phyloP scores from a whole-genome alignment of 2,113 vertebrate genomes.

The Uropsilus gracilis region DNA sequence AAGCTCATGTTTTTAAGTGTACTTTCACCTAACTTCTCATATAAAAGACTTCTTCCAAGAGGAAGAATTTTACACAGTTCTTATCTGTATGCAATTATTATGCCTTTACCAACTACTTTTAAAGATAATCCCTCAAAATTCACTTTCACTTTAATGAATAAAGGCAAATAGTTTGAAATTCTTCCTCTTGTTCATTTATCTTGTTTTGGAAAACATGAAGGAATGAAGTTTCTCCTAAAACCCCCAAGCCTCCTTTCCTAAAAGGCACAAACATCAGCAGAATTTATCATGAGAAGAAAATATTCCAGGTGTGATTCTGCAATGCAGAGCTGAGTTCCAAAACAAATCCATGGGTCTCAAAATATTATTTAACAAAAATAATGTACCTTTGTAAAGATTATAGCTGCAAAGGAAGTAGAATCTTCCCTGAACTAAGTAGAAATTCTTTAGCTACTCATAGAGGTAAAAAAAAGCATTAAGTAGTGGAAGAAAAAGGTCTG shows the following conservation, averaged over 20 bases:
- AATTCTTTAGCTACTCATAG: not conserved
- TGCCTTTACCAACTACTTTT: slow-evolving; percentile 54
- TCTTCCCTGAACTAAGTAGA: slow-evolving; percentile 32
- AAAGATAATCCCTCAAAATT: slow-evolving; percentile 73
- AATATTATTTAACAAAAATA: slow-evolving; percentile 59
- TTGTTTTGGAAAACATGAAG: slow-evolving; percentile 28
- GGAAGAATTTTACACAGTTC: slow-evolving; percentile 42
- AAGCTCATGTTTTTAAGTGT: not conserved
- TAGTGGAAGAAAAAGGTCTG: slow-evolving; percentile 5
- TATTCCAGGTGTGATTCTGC: not conserved
- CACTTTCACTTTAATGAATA: slow-evolving; percentile 69
- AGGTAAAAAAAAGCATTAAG: not conserved
- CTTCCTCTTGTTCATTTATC: slow-evolving; percentile 54
- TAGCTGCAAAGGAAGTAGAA: not conserved
- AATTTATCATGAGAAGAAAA: slow-evolving; percentile 60
- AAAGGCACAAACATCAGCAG: slow-evolving; percentile 49
- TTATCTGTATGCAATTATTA: slow-evolving; percentile 69
- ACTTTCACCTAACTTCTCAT: slow-evolving; percentile 54
- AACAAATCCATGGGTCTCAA: slow-evolving; percentile 54
- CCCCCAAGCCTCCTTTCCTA: not conserved
- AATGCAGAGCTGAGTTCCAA: slow-evolving; percentile 49
- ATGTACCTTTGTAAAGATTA: slow-evolving; percentile 1
- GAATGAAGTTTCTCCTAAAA: not conserved
- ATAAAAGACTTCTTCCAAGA: slow-evolving; percentile 59
- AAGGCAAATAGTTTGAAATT: slow-evolving; percentile 74